Evolutionary conservation across 2,113 vertebrate genomes (phyloP).

Genomic region (Gambusia affinis): DNA sequence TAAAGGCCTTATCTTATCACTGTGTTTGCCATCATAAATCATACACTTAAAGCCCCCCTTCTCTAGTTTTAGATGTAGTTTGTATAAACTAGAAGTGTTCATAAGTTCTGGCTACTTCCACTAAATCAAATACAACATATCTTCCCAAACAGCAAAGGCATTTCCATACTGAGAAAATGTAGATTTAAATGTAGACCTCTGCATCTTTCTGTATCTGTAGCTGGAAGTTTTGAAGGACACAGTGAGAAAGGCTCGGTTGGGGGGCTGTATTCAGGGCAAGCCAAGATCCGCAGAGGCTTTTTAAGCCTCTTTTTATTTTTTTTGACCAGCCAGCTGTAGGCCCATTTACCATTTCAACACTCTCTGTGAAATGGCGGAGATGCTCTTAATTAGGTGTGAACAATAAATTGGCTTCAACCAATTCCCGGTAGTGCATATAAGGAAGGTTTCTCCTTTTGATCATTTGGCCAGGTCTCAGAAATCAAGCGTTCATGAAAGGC

Average conservation of each 20-base stretch:
- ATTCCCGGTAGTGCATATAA: conserved; percentile 32
- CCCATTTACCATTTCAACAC: conserved; percentile 68
- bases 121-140: neutral
- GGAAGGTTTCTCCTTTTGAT: conserved; percentile 54
- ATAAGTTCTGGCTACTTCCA: too few species aligned
- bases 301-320: conserved; percentile 56
- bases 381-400: conserved; percentile 70
- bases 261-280: conserved; percentile 62
- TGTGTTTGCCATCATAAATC: neutral
- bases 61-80: neutral
- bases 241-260: conserved; percentile 29
- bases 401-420: conserved; percentile 67
- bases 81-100: neutral
- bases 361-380: conserved; percentile 52
- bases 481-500: conserved; percentile 19
- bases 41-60: neutral
- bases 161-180: neutral
- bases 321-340: conserved; percentile 62
- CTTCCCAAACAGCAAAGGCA: conserved; percentile 6
- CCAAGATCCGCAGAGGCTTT: conserved; percentile 54
- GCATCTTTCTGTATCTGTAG: conserved; percentile 29
- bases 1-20: neutral
- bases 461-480: conserved; percentile 40
- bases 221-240: conserved; percentile 52
- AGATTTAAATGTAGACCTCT: conserved; percentile 26